These are phyloP conservation scores for Rotaria socialis DNA, from an alignment of 2,888 invertebrate species.

Conservation along the genomic window DNA sequence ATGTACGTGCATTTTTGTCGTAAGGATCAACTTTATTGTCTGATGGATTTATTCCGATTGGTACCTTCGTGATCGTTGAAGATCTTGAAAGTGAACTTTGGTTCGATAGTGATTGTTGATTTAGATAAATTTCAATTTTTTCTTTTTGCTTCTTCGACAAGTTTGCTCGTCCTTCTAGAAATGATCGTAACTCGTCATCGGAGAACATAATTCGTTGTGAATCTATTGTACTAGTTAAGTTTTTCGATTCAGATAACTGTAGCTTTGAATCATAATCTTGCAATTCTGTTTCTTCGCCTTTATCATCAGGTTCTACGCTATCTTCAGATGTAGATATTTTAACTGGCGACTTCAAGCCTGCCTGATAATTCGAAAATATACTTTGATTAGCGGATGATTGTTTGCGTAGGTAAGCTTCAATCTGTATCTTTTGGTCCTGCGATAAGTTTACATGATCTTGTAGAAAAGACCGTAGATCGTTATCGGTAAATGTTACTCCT, in stretches of 20 bases:
- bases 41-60: background rate
- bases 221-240: background rate
- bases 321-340: no score
- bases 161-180: background rate
- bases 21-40: background rate
- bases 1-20: no score
- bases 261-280: background rate
- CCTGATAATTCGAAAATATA: background rate
- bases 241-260: background rate
- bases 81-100: no score
- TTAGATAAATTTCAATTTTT: background rate
- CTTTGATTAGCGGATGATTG: background rate
- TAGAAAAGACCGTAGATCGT: background rate
- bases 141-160: background rate
- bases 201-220: background rate
- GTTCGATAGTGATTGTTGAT: background rate
- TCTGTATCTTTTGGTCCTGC: background rate
- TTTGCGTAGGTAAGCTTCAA: background rate
- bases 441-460: background rate
- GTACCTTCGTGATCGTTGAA: background rate
- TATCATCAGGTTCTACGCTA: no score
- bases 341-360: no score
- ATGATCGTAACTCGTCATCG: background rate
- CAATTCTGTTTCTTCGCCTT: no score
- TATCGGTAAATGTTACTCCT: background rate